Percentiles rank a stretch among this genome's conserved stretches.
Evolutionary conservation across 2,888 invertebrate species (phyloP).

Genomic region (Euproctis similis): DNA sequence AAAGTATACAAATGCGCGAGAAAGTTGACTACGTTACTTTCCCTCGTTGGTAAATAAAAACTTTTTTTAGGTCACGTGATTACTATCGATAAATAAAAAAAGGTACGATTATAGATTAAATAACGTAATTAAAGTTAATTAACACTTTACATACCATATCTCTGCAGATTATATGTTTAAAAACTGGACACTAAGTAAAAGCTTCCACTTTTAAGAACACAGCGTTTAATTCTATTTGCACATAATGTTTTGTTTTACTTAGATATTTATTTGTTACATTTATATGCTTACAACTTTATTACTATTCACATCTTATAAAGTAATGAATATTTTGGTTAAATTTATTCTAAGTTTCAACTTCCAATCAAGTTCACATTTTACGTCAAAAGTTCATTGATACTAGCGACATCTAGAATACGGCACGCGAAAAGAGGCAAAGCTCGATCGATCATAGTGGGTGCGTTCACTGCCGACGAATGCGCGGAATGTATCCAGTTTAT

Average conservation of each 20-base stretch:
- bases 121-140: conserved; percentile 15
- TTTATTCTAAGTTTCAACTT: conserved; percentile 59
- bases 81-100: conserved; percentile 1
- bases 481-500: conserved; percentile 41
- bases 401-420: conserved; percentile 55
- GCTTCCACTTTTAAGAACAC: conserved; percentile 29
- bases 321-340: conserved; percentile 68
- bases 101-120: conserved; percentile 7
- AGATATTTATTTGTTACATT: conserved; percentile 35
- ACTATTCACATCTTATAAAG: conserved; percentile 59
- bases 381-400: conserved; percentile 70
- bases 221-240: conserved; percentile 36
- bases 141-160: conserved; percentile 30
- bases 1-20: conserved; percentile 13
- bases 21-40: conserved; percentile 35
- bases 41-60: conserved; percentile 9
- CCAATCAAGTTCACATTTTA: conserved; percentile 57
- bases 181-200: conserved; percentile 30
- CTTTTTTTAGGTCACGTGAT: not conserved
- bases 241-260: conserved; percentile 47
- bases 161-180: conserved; percentile 21
- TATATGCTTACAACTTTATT: conserved; percentile 48
- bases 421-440: conserved; percentile 52
- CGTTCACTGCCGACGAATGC: conserved; percentile 35
- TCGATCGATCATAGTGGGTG: conserved; percentile 52